Evolutionary conservation across 2,888 invertebrate species (phyloP), one percentile per base, ranked within the genome.

Genomic region (Tenthredo notha): DNA sequence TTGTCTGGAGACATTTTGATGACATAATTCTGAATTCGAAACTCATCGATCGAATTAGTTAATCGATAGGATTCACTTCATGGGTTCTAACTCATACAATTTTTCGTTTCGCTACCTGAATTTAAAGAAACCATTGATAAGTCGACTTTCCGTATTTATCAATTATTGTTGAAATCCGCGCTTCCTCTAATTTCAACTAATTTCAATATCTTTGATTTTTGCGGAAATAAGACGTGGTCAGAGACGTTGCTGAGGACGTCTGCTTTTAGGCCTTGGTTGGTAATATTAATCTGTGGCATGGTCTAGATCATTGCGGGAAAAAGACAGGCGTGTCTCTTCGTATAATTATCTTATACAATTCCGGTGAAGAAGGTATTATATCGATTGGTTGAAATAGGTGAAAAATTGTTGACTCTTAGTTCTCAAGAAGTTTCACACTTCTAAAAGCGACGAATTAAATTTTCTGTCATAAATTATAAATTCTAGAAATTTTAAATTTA

Each of bases 291-390:
- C 58, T 58, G 18, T 58, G n/a, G 7, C 6, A 54, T 54, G 61
- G 5, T 61, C 80, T 61, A 40, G 37, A 80, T 80, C 29, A 61
- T 54, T 77, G 29, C 50, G 29, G 10, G 50, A 29, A 29, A 50
- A 47, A 33, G 37, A 50, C n/a, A 33, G 12, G n/a, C 18, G 77
- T 89, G 89, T 91, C 90, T 91, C 91, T 90, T 88, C 90, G 89
- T 90, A 90, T 90, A 92, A 92, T 92, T 93, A 93, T 92, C 92
- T 89, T 89, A 86, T 89, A 92, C 92, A 90, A 91, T 93, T 92
- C 92, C 92, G 91, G 91, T 90, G 85, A 86, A 85, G 84, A 85
- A 58, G n/a, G 54, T 18, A 77, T 10, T 18, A 77, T 12, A n/a
- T 29, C 40, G n/a, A 43, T 2, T 3, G 29, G 9, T 25, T 43